These are phyloP conservation scores for Rhadinocentrus ornatus DNA, from an alignment of 2,797 vertebrate species.

Conservation along the genomic window DNA sequence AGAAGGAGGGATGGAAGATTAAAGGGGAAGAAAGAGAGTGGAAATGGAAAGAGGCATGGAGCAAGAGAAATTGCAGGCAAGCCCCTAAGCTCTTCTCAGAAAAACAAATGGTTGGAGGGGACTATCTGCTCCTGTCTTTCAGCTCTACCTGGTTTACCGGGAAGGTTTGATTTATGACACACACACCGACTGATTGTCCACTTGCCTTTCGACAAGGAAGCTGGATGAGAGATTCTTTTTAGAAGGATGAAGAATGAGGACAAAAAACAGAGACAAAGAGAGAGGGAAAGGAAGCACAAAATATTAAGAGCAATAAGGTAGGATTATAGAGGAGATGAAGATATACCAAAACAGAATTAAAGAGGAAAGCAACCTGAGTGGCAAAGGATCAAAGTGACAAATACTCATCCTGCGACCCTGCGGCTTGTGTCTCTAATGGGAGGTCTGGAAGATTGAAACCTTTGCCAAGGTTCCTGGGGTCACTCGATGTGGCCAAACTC, in stretches of 20 bases:
- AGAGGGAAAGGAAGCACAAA: conserved; percentile 15
- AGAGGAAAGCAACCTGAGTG: conserved; percentile 54
- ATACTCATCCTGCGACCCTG: conserved; percentile 65
- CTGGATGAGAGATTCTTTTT: conserved; percentile 10
- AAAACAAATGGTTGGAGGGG: conserved; percentile 72
- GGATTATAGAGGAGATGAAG: conserved; percentile 19
- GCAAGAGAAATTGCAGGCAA: conserved; percentile 51
- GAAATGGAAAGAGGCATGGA: conserved; percentile 30
- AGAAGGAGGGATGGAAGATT: conserved; percentile 53
- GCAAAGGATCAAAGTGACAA: conserved; percentile 75
- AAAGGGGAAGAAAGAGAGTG: conserved; percentile 49
- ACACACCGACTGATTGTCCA: neutral
- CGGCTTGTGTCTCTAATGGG: conserved; percentile 61
- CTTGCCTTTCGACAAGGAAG: conserved; percentile 14
- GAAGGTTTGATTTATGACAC: conserved; percentile 56
- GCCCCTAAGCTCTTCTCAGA: conserved; percentile 53
- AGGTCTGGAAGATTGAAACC: conserved; percentile 67
- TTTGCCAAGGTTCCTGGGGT: conserved; percentile 67
- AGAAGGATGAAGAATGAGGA: conserved; percentile 27
- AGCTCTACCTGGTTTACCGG: conserved; percentile 48
- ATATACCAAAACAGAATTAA: conserved; percentile 35
- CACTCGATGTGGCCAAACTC: conserved; percentile 61
- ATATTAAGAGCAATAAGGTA: conserved; percentile 15
- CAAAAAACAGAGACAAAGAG: conserved; percentile 22
- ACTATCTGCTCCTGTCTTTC: conserved; percentile 50